Conservation (phyloP, 2,888 invertebrate species). For the Micropterix aruncella region DNA sequence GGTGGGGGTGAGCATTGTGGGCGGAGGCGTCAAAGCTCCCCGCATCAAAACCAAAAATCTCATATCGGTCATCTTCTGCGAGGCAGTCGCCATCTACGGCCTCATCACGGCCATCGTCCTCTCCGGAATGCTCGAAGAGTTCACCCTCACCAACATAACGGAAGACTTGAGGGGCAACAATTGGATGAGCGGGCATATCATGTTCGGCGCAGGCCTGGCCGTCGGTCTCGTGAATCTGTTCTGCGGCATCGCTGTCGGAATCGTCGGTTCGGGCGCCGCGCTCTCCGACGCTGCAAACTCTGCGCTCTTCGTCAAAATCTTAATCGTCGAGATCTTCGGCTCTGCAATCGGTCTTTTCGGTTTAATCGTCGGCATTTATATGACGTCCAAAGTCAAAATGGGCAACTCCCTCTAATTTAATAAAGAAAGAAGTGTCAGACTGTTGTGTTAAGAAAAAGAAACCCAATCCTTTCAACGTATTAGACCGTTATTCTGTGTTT, state of each 20-base stretch:
- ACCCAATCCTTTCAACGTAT: no score
- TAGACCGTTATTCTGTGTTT: no score
- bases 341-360: conserved; percentile 98
- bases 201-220: conserved; percentile 92
- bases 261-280: conserved; percentile 96
- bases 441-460: no score
- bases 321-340: conserved; percentile 98
- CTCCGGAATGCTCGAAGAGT: conserved; percentile 63
- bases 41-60: conserved; percentile 98
- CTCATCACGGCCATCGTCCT: conserved; percentile 96
- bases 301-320: conserved; percentile 91
- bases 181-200: conserved; percentile 79
- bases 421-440: no score
- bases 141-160: conserved; percentile 30
- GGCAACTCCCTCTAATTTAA: conserved; percentile 33
- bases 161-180: conserved; percentile 42
- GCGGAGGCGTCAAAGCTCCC: conserved; percentile 97
- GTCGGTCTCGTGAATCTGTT: conserved; percentile 94
- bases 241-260: conserved; percentile 91
- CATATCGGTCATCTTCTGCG: conserved; percentile 98
- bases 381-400: conserved; percentile 74
- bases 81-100: conserved; percentile 99
- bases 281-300: conserved; percentile 96
- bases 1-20: conserved; percentile 90
- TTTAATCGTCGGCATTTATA: conserved; percentile 93